Evolutionary conservation across 1,140 invertebrate species (phyloP).

Genomic region (Plectus sambesii): DNA sequence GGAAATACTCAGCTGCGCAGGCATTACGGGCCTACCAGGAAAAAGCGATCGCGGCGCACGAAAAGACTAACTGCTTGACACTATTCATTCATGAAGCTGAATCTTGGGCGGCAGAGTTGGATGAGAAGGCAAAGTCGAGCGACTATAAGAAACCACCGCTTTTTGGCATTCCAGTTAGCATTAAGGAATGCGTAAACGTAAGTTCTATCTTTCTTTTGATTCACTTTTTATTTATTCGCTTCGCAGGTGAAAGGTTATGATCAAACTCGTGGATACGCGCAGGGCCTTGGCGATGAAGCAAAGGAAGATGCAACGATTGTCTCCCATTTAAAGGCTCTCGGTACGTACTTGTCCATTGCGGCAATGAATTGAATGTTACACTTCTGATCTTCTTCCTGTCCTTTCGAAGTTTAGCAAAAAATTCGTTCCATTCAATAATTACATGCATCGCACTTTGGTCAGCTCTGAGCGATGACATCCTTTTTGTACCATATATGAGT

Average conservation of each 20-base stretch:
- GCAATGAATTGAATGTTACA: conserved; percentile 3
- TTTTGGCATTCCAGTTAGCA: conserved; percentile 46
- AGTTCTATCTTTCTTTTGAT: conserved; percentile 10
- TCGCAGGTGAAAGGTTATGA: conserved; percentile 45
- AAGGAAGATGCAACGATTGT: conserved; percentile 36
- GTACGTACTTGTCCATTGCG: conserved; percentile 11
- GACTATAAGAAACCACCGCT: conserved; percentile 32
- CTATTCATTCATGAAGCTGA: conserved; percentile 42
- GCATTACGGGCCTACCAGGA: conserved; percentile 20
- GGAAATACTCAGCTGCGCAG: conserved; percentile 12
- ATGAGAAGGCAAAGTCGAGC: conserved; percentile 21
- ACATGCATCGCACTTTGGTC: no score
- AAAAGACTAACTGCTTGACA: conserved; percentile 40
- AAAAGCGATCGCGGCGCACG: conserved; percentile 33
- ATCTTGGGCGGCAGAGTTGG: conserved; percentile 41
- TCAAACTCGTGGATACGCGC: conserved; percentile 44
- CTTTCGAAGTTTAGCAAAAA: no score
- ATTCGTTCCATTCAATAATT: no score
- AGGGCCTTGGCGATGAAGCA: conserved; percentile 38
- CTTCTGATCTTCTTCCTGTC: neutral
- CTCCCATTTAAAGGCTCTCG: conserved; percentile 18
- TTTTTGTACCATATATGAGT: no score
- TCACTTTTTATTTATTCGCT: conserved; percentile 6
- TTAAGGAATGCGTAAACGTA: conserved; percentile 43
- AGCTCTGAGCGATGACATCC: no score